Evolutionary conservation across 2,888 invertebrate genomes (phyloP).

Genomic region (Netelia virgata): DNA sequence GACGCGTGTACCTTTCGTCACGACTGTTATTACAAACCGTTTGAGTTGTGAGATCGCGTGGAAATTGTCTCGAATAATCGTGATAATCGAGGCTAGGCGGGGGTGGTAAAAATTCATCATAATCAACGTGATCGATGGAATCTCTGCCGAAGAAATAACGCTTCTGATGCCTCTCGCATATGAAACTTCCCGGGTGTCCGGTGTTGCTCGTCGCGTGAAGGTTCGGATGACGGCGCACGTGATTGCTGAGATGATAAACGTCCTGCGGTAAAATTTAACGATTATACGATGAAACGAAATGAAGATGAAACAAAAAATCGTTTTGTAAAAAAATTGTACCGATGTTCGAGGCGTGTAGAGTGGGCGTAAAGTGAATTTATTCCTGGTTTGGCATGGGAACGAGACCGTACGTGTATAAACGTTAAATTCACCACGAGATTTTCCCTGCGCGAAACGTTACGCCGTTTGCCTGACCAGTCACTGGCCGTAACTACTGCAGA

Average conservation of each 20-base stretch:
- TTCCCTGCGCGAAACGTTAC: slow-evolving; percentile 8
- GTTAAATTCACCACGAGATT: slow-evolving; percentile 21
- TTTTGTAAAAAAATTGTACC: slow-evolving; percentile 7
- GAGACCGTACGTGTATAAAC: background rate
- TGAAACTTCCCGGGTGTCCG: slow-evolving; percentile 77
- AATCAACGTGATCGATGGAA: slow-evolving; percentile 86
- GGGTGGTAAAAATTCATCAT: slow-evolving; percentile 89
- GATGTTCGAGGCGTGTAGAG: background rate
- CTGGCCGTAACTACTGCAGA: slow-evolving; percentile 55
- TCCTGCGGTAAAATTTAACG: slow-evolving; percentile 70
- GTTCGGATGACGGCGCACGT: slow-evolving; percentile 75
- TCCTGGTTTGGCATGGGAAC: background rate
- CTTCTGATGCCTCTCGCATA: slow-evolving; percentile 85
- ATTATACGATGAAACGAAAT: slow-evolving; percentile 3
- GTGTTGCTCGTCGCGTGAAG: slow-evolving; percentile 72
- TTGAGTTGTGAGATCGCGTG: slow-evolving; percentile 89
- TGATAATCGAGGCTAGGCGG: slow-evolving; percentile 87
- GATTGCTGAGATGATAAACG: slow-evolving; percentile 81
- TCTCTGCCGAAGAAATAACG: slow-evolving; percentile 89
- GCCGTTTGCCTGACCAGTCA: slow-evolving; percentile 46
- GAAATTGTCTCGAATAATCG: slow-evolving; percentile 84
- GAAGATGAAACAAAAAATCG: slow-evolving; percentile 9
- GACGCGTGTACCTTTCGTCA: background rate
- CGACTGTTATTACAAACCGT: slow-evolving; percentile 84
- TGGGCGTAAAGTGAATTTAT: background rate